Base-by-base conservation (phyloP, 2,888 invertebrate genomes). In the Cyaniris semiargus region DNA sequence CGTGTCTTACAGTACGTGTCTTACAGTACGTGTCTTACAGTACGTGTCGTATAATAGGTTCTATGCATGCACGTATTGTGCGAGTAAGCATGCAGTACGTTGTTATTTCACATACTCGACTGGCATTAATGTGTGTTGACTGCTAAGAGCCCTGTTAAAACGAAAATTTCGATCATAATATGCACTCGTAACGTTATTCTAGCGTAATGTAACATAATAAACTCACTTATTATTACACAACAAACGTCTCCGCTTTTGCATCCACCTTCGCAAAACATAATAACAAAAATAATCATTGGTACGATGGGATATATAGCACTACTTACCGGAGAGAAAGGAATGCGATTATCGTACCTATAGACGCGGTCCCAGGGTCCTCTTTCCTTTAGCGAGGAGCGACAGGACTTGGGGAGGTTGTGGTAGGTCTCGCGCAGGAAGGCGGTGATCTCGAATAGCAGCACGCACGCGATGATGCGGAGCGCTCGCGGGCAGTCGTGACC, bases 391-490 rank as follows among this genome's bases (percentile, higher is more conserved):
- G 96, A 95, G 23, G 96, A 90, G 81, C 96, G 95, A 77, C 95
- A 95, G 0, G 96, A 95, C 83, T 97, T 97, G 0, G 97, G 97
- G 78, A 97, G 88, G 44, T 96, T 96, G 87, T 98, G 98, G 90
- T 99, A 99, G 0, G 99, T 98, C 92, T 99, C 99, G 21, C 99
- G 95, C 76, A 99, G 94, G 89, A 99, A 99, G 0, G 99, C 96
- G 0, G 99, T 99, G 78, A 99, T 98, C 95, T 99, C 99, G 85
- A 97, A 96, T n/a, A 99, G 95, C 27, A 99, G 95, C 78, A 98
- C 96, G 87, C 99, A 99, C 2, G 99, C 99, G 72, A 99, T 95
- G 82, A 99, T 94, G 85, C 99, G 96, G 76, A 99, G 94, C 0
- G 98, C 97, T 83, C 97, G 95, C 0, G 98, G 98, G 87, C 99